Evolutionary conservation across 23 tunicate species (phyloP).

Genomic region (Trididemnum clinides): DNA sequence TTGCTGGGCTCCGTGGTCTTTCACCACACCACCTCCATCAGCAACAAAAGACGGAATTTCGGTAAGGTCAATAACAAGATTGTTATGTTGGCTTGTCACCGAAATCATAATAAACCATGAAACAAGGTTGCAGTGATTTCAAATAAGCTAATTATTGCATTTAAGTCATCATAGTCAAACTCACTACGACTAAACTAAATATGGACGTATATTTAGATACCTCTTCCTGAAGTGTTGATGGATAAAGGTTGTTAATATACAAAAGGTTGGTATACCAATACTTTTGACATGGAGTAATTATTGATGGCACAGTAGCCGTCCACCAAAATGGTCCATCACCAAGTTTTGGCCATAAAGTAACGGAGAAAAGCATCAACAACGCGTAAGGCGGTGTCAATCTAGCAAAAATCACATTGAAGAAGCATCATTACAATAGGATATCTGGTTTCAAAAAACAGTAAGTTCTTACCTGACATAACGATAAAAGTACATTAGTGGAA

Average conservation of each 20-base stretch:
- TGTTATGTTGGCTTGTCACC: no score
- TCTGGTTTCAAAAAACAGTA: not conserved
- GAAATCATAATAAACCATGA: no score
- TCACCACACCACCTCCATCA: no score
- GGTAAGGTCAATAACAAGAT: no score
- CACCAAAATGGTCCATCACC: constrained; percentile 71
- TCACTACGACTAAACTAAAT: no score
- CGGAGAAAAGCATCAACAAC: constrained; percentile 44
- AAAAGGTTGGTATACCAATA: constrained; percentile 93
- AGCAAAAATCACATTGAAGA: not conserved
- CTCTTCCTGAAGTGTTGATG: constrained; percentile 28
- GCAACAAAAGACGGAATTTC: no score
- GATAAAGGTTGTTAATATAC: constrained; percentile 87
- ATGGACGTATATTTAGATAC: no score
- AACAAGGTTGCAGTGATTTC: no score
- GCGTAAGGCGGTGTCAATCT: constrained; percentile 88
- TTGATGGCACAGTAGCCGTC: not conserved
- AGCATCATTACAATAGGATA: not conserved
- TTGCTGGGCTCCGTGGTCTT: no score
- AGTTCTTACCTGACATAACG: constrained; percentile 72
- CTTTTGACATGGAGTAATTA: constrained; percentile 31
- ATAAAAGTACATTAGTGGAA: constrained; percentile 65
- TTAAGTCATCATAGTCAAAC: no score
- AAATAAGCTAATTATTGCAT: no score
- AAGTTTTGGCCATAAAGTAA: constrained; percentile 34